Evolutionary conservation across 2,797 vertebrate species (phyloP).

Genomic region (Odontamblyopus rebecca): DNA sequence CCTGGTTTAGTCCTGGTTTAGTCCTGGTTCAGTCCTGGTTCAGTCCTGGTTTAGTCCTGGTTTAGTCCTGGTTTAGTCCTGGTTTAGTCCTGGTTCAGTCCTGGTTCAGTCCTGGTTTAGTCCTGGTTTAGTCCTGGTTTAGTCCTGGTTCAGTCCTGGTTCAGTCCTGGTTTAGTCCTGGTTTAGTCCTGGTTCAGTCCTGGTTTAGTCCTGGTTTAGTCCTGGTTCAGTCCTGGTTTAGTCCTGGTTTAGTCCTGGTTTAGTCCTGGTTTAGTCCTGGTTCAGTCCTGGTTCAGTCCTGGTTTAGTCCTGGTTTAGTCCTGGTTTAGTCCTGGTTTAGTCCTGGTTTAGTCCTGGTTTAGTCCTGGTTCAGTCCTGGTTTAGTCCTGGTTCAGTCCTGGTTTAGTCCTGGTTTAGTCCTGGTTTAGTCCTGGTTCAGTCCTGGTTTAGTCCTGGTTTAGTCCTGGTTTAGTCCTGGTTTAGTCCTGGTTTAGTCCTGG

Average conservation of each 20-base stretch:
- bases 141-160: too few relatives aligned
- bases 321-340: too few relatives aligned
- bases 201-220: too few relatives aligned
- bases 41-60: not conserved
- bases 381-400: too few relatives aligned
- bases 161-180: slow-evolving; percentile 36
- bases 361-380: not conserved
- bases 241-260: not conserved
- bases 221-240: too few relatives aligned
- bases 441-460: too few relatives aligned
- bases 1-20: slow-evolving; percentile 10
- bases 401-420: not conserved
- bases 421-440: not conserved
- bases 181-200: not conserved
- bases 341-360: not conserved
- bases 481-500: too few relatives aligned
- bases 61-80: slow-evolving; percentile 14
- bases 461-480: too few relatives aligned
- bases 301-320: too few relatives aligned
- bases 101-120: not conserved
- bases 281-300: not conserved
- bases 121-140: slow-evolving; percentile 29
- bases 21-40: too few relatives aligned
- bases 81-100: slow-evolving; percentile 28
- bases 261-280: too few relatives aligned